Evolutionary conservation across 2,888 invertebrate species (phyloP).

Genomic region (Himalopsyche kuldschensis): DNA sequence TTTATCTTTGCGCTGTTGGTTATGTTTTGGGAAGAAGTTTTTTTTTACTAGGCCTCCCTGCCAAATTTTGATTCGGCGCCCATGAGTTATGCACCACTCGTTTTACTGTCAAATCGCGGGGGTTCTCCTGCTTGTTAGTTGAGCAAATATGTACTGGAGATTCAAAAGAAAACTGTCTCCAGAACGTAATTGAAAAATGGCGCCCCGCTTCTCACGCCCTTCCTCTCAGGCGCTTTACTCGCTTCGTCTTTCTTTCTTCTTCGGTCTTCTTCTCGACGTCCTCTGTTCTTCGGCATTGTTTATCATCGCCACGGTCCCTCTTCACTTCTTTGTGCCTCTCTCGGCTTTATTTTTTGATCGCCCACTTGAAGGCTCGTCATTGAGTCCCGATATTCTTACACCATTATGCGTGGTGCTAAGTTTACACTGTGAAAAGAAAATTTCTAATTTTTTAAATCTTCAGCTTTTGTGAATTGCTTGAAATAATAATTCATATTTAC

Average conservation of each 20-base stretch:
- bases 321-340: neutral
- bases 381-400: neutral
- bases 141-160: neutral
- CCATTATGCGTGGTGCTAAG: neutral
- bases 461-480: neutral
- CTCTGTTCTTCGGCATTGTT: neutral
- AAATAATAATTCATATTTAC: neutral
- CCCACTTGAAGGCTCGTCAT: neutral
- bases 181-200: neutral
- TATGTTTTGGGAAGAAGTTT: too few relatives aligned
- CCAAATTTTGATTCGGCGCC: neutral
- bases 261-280: neutral
- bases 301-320: neutral
- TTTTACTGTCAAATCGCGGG: neutral
- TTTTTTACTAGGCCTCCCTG: too few relatives aligned
- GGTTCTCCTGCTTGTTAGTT: neutral
- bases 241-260: neutral
- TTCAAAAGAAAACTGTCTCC: neutral
- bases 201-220: neutral
- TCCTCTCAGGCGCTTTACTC: neutral
- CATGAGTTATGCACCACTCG: neutral
- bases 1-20: too few relatives aligned
- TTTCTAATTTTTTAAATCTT: neutral
- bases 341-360: neutral
- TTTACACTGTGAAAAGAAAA: neutral